These are phyloP conservation scores for Conomelus anceps DNA, from an alignment of 2,888 invertebrate genomes.

Conservation along the genomic window DNA sequence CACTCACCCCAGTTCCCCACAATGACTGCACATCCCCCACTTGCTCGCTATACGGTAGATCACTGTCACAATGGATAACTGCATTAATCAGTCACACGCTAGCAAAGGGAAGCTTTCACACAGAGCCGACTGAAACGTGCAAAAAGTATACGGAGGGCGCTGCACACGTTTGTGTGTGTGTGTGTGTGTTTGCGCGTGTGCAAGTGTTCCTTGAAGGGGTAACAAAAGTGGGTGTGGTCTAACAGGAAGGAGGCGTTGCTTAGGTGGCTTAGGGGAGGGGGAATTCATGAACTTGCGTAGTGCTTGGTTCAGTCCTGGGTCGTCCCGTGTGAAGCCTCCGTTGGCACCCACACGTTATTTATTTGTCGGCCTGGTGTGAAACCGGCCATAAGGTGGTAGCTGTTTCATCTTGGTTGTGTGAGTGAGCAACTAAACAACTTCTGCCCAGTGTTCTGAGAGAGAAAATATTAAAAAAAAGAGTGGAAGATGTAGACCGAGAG, in stretches of 20 bases:
- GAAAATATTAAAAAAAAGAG: no score
- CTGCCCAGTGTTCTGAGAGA: no score
- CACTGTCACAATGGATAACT: background rate
- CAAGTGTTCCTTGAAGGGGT: background rate
- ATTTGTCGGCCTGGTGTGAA: background rate
- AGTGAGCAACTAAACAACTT: no score
- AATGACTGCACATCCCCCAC: background rate
- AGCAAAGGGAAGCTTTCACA: background rate
- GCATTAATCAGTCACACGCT: background rate
- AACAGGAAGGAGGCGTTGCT: background rate
- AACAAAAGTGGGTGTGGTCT: background rate
- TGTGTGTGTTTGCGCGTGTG: background rate
- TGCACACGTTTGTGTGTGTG: background rate
- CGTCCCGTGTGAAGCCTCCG: no score
- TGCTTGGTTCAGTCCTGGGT: background rate
- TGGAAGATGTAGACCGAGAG: no score
- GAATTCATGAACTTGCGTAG: background rate
- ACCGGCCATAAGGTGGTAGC: background rate
- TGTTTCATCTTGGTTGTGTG: background rate
- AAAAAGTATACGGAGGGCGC: background rate
- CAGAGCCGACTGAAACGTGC: background rate
- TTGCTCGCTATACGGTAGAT: background rate
- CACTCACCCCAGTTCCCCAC: background rate
- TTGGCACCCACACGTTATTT: background rate
- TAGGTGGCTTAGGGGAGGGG: background rate